Conservation (phyloP, 2,797 vertebrate species). For the Amblyopsis hoosieri region DNA sequence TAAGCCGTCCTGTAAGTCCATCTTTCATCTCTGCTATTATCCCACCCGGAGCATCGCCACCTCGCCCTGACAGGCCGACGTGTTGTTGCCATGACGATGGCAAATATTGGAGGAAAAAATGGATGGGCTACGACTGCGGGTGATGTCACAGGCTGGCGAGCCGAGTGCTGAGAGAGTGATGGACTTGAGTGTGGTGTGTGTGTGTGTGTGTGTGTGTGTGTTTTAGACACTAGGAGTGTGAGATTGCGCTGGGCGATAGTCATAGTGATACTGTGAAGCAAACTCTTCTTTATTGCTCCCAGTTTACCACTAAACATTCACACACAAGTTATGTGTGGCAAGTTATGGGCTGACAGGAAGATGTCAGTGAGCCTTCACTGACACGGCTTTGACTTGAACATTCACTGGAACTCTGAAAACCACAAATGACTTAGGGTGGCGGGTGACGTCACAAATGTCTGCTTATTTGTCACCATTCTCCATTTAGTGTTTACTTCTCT, state of each 20-base stretch:
- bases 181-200: constrained; percentile 2
- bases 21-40: constrained; percentile 53
- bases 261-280: constrained; percentile 50
- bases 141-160: constrained; percentile 43
- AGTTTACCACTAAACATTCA: constrained; percentile 54
- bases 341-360: constrained; percentile 66
- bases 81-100: constrained; percentile 37
- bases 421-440: constrained; percentile 57
- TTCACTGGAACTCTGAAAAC: constrained; percentile 62
- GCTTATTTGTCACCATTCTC: constrained; percentile 45
- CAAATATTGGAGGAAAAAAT: constrained; percentile 42
- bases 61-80: constrained; percentile 34
- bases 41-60: constrained; percentile 37
- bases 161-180: constrained; percentile 38
- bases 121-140: constrained; percentile 30
- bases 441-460: constrained; percentile 65
- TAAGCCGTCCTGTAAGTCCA: constrained; percentile 43
- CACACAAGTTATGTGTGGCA: constrained; percentile 47
- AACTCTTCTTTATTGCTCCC: constrained; percentile 42
- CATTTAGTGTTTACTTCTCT: constrained; percentile 14
- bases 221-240: constrained; percentile 4
- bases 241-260: not conserved
- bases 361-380: constrained; percentile 58
- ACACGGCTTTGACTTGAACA: constrained; percentile 37
- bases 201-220: constrained; percentile 3